Percentiles rank a stretch among this genome's conserved stretches.
Conservation (phyloP, 2,113 vertebrate species). For the Hippocampus guttulatus region DNA sequence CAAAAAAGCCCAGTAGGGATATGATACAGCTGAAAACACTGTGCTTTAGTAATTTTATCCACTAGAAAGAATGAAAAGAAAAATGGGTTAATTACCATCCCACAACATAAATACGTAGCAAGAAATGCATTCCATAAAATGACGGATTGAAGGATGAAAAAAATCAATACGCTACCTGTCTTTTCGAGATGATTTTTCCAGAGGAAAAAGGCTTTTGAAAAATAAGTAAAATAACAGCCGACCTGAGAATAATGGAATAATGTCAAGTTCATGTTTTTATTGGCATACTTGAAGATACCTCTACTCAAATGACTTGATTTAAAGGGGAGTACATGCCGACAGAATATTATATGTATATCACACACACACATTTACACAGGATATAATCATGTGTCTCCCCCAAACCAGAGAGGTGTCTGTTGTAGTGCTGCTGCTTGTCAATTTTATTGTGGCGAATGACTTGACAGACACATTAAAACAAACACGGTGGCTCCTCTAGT, state of each 20-base stretch:
- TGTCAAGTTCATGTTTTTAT: background rate
- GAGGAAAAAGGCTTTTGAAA: slow-evolving; percentile 98
- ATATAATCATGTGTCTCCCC: too few relatives aligned
- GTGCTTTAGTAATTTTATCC: slow-evolving; percentile 95
- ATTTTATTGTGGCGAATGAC: too few relatives aligned
- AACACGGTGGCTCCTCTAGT: too few relatives aligned
- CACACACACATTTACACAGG: too few relatives aligned
- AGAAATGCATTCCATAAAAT: background rate
- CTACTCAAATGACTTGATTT: background rate
- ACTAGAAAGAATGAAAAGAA: slow-evolving; percentile 70
- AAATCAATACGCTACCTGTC: slow-evolving; percentile 74
- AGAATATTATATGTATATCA: too few relatives aligned
- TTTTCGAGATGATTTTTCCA: slow-evolving; percentile 86
- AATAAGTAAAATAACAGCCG: slow-evolving; percentile 88
- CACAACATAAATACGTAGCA: background rate
- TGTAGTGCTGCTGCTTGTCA: too few relatives aligned
- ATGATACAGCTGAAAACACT: slow-evolving; percentile 89
- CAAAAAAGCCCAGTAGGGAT: slow-evolving; percentile 94
- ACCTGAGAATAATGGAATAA: slow-evolving; percentile 66
- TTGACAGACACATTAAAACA: too few relatives aligned
- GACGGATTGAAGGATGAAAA: background rate
- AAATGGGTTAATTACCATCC: background rate
- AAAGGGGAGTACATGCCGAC: too few relatives aligned
- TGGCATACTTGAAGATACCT: background rate
- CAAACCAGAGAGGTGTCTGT: too few relatives aligned